phyloP scores from a whole-genome alignment of 1,140 invertebrate genomes.

The Scaptomyza hsui region DNA sequence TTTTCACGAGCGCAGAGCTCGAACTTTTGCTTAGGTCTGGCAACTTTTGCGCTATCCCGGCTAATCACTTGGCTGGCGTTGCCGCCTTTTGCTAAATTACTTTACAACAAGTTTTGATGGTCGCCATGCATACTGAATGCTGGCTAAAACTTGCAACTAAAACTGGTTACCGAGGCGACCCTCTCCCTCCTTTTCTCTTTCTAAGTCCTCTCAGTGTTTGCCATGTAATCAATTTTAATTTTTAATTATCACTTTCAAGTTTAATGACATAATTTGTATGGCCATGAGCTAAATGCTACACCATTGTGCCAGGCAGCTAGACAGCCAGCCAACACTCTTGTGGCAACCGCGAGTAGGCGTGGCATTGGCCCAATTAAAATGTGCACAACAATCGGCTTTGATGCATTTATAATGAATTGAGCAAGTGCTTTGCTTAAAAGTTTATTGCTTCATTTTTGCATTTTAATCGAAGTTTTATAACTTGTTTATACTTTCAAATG shows the following conservation, averaged over 20 bases:
- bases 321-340: background rate
- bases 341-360: background rate
- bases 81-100: constrained; percentile 66
- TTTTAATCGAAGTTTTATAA: background rate
- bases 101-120: constrained; percentile 78
- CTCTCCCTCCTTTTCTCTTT: no score
- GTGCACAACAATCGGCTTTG: background rate
- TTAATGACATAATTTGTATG: constrained; percentile 76
- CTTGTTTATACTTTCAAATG: background rate
- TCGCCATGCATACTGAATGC: constrained; percentile 72
- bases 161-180: background rate
- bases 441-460: background rate
- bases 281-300: constrained; percentile 68
- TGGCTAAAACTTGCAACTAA: constrained; percentile 30
- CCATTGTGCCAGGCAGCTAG: constrained; percentile 33
- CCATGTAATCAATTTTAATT: constrained; percentile 76
- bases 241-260: constrained; percentile 82
- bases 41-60: constrained; percentile 35
- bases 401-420: constrained; percentile 23
- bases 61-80: constrained; percentile 68
- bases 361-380: constrained; percentile 25
- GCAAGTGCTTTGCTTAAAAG: constrained; percentile 1
- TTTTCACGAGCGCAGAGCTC: constrained; percentile 25
- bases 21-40: constrained; percentile 19
- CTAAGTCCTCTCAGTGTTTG: background rate